Evolutionary conservation across 53 echinoderm and acorn worm species (phyloP).

Genomic region (Echinometra lucunter): DNA sequence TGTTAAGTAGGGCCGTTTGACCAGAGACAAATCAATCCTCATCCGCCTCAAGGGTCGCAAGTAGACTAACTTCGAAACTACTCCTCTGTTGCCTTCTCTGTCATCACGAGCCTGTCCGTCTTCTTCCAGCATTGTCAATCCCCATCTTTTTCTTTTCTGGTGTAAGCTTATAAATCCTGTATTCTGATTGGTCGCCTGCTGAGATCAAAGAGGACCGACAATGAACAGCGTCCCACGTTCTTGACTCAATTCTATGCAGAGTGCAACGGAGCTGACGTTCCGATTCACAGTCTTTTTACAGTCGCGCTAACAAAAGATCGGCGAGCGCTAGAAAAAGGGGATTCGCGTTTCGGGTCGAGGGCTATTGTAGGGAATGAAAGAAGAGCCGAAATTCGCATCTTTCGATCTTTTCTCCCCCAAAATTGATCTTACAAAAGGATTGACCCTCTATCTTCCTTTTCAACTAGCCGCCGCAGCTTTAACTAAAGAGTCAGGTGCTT

Average conservation of each 20-base stretch:
- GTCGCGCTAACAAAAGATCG: constrained; percentile 8
- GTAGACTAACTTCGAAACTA: neutral
- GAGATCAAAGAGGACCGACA: neutral
- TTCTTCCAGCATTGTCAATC: constrained; percentile 8
- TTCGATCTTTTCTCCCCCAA: neutral
- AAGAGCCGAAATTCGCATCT: neutral
- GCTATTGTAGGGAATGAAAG: neutral
- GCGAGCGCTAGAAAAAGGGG: neutral
- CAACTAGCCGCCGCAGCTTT: constrained; percentile 15
- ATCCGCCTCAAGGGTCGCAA: neutral
- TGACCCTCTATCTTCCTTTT: neutral
- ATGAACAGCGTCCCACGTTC: neutral
- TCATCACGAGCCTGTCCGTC: neutral
- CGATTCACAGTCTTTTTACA: constrained; percentile 10
- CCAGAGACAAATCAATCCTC: neutral
- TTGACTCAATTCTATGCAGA: neutral
- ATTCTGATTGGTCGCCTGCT: neutral
- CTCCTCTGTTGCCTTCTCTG: neutral
- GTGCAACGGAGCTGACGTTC: neutral
- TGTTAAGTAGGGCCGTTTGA: neutral
- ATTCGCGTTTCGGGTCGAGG: neutral
- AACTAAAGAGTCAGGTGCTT: neutral
- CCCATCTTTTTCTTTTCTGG: neutral
- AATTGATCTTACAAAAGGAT: neutral
- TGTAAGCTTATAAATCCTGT: neutral